Percentiles rank a stretch among this genome's conserved stretches.
phyloP scores from a whole-genome alignment of 2,797 vertebrate species.

The Pagetopsis macropterus region DNA sequence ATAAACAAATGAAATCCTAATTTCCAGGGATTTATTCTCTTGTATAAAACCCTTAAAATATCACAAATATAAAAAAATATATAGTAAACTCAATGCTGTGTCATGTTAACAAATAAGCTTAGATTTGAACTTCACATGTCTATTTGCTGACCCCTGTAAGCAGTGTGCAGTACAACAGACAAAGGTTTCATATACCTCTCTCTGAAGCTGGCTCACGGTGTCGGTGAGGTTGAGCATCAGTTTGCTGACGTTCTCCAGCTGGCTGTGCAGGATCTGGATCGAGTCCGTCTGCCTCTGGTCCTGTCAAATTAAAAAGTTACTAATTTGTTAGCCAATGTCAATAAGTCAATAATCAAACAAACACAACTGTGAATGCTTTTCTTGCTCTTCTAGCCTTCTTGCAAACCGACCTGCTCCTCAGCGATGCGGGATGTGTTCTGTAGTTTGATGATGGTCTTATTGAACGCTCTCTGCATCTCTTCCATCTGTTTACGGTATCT shows the following conservation, averaged over 20 bases:
- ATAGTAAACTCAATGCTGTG: too few species aligned
- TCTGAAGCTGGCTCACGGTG: conserved; percentile 88
- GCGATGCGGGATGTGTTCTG: conserved; percentile 98
- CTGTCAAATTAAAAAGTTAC: conserved; percentile 69
- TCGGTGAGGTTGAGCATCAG: conserved; percentile 91
- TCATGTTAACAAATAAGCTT: too few species aligned
- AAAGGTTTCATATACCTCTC: conserved; percentile 83
- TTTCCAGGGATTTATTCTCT: too few species aligned
- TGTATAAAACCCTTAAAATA: too few species aligned
- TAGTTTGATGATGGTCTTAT: conserved; percentile 98
- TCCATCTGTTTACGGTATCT: conserved; percentile 99
- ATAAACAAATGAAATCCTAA: too few species aligned
- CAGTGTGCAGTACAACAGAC: background rate
- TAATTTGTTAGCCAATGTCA: background rate
- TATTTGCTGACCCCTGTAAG: background rate
- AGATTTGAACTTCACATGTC: too few species aligned
- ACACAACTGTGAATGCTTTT: background rate
- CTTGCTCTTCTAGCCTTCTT: background rate
- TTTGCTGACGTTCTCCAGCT: conserved; percentile 92
- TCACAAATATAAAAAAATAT: too few species aligned
- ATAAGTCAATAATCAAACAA: background rate
- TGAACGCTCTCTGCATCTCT: conserved; percentile 99
- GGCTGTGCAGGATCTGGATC: conserved; percentile 93
- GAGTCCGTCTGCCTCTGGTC: conserved; percentile 96
- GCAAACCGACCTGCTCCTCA: conserved; percentile 90